A percentile compares a stretch with the other conserved stretches of the same genome.
Evolutionary conservation across 2,113 vertebrate genomes (phyloP).

Genomic region (Spea multiplicata): DNA sequence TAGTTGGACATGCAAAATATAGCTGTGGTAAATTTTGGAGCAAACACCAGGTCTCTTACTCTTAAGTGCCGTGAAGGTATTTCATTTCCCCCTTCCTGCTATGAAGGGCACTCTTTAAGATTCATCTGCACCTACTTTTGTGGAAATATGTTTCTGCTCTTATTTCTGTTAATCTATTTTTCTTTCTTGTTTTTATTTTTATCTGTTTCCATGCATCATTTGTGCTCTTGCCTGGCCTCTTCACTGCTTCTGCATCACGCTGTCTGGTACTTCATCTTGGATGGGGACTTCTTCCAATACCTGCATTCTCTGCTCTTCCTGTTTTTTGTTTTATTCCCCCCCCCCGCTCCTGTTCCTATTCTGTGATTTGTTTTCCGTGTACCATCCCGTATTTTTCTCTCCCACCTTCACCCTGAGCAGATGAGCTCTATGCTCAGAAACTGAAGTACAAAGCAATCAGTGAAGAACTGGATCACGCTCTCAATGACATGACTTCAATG

Average conservation of each 20-base stretch:
- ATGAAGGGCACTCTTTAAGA: too few relatives aligned
- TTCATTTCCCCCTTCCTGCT: too few relatives aligned
- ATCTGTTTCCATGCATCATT: constrained; percentile 56
- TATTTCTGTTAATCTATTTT: constrained; percentile 43
- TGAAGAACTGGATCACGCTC: constrained; percentile 98
- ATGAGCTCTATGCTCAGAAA: constrained; percentile 99
- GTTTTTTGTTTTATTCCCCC: neutral
- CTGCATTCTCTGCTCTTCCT: neutral
- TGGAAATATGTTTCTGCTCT: constrained; percentile 19
- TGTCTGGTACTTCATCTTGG: constrained; percentile 57
- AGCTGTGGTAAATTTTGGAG: too few relatives aligned
- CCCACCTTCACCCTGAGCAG: constrained; percentile 68
- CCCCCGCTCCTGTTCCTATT: neutral
- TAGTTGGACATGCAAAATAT: too few relatives aligned
- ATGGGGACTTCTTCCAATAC: constrained; percentile 51
- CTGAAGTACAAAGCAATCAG: constrained; percentile 99
- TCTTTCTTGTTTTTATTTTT: constrained; percentile 55
- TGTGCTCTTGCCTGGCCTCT: constrained; percentile 56
- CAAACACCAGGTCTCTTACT: too few relatives aligned
- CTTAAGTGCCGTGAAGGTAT: too few relatives aligned
- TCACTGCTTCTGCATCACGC: constrained; percentile 51
- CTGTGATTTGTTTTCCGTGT: neutral
- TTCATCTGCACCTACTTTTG: too few relatives aligned
- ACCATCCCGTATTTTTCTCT: constrained; percentile 50
- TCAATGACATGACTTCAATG: constrained; percentile 99